Conservation (phyloP, 2,888 invertebrate genomes). For the Cheilosia grossa region DNA sequence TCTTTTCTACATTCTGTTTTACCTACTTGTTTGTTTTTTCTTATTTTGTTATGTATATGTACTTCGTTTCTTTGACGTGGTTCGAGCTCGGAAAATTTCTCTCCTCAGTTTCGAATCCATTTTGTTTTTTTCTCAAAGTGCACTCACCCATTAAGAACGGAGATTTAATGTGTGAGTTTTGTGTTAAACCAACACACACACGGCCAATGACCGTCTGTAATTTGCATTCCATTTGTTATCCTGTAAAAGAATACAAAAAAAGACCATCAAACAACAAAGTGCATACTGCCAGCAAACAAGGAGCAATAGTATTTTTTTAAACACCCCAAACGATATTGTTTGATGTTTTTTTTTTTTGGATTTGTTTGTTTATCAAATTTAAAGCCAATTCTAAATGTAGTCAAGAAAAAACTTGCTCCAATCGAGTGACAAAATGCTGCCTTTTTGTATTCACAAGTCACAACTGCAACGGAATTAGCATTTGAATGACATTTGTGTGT, state of each 20-base stretch:
- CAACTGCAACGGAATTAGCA: slow-evolving; percentile 42
- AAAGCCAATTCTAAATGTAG: slow-evolving; percentile 27
- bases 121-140: slow-evolving; percentile 17
- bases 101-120: not conserved
- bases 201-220: slow-evolving; percentile 38
- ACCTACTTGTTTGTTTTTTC: not conserved
- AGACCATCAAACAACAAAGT: slow-evolving; percentile 1
- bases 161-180: slow-evolving; percentile 51
- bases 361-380: slow-evolving; percentile 6
- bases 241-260: not conserved
- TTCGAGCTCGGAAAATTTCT: not conserved
- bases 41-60: not conserved
- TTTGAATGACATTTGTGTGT: slow-evolving; percentile 46
- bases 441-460: slow-evolving; percentile 8
- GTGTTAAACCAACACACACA: slow-evolving; percentile 10
- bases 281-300: slow-evolving; percentile 4
- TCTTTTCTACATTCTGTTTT: not conserved
- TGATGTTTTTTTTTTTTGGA: not conserved
- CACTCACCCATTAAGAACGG: slow-evolving; percentile 33
- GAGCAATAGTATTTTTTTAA: slow-evolving; percentile 15
- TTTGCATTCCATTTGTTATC: slow-evolving; percentile 49
- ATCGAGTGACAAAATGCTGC: slow-evolving; percentile 4
- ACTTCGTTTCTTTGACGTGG: slow-evolving; percentile 14
- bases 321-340: not conserved
- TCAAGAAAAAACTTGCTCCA: not conserved